Evolutionary conservation across 2,888 invertebrate genomes (phyloP), one percentile per base, ranked within the genome.

Genomic region (Himalopsyche anomala): DNA sequence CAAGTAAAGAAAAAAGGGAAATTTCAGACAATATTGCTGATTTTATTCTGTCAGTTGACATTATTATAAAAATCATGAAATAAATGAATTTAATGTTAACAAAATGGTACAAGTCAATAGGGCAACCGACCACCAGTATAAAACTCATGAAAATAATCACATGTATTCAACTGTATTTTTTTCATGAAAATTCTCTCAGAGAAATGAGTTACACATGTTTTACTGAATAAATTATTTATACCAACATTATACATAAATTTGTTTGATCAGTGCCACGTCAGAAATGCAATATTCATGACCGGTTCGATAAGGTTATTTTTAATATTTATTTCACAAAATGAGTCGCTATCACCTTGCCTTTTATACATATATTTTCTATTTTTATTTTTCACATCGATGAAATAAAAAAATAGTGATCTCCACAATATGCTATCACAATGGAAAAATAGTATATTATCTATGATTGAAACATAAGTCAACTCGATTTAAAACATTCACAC

Each of bases 51-150:
- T 82, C 84, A 82, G 38, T 51, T 56, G 82, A 87, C 87, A 82
- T 87, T 87, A 84, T 85, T 83, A 84, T 83, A 87, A 87, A 87
- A 87, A 84, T 87, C 84, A 85, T 87, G 87, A 84, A 84, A 84
- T 86, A 86, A 86, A 84, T 82, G 80, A 45, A 83, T 82, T 84
- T 56, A 84, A 51, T 84, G 81, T 80, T 84, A 84, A 82, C 82
- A 86, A 69, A 69, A 81, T 81, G 54, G 83, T 86, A 86, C 83
- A 85, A 9, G 85, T 51, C 45, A 74, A 81, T 69, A 85, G 80
- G 40, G 42, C 55, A 12, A 15, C 51, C 15, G 51, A 51, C 51
- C 51, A 12, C 51, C 3, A 15, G 51, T 15, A 51, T 51, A 51
- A 51, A 83, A 62, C 80, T 56, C 74, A 74, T 36, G 74, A 74